Base-by-base conservation (phyloP, 2,797 vertebrate genomes). In the Catamblyrhynchus diadema region DNA sequence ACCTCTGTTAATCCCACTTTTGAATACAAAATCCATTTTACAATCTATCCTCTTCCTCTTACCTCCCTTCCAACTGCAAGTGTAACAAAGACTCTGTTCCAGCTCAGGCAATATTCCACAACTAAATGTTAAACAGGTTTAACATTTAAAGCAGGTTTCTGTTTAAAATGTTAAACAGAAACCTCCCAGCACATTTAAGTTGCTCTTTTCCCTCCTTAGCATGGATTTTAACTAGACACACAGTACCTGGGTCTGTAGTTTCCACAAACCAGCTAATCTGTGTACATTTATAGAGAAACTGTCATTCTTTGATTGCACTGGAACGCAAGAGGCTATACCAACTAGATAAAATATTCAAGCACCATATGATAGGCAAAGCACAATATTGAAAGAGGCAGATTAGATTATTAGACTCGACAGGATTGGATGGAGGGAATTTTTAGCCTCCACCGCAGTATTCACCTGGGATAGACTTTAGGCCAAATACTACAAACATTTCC, bases 311-410 rank as follows among this genome's bases (percentile, higher is more conserved):
- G 86, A 60, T 27, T 90, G n/a, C 32, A 60, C 5, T 91, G 88
- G 54, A 89, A 94, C 93, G 90, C 59, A 62, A 81, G 70, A 79
- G 44, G 47, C 23, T 88, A 70, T n/a, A 72, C 35, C 66, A 78
- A 83, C 69, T 69, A 62, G 45, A 84, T 53, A 81, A 96, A 93
- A 42, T 73, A 79, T 90, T 91, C 70, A 84, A 94, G 80, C 13
- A 83, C 41, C 30, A 28, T 60, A 87, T 53, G 65, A 95, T 1
- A 74, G 77, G 83, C 82, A 94, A 93, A 91, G 56, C 42, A 66
- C 37, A 79, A 88, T 60, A 94, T 50, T 84, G 75, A 81, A 94
- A 73, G 41, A 93, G 80, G 77, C 91, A 94, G 82, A 93, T 79
- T 54, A 86, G 72, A 86, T 95, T 92, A 94, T 93, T 86, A 89